Conservation (phyloP, 2,888 invertebrate species). For the Phragmatobia fuliginosa region DNA sequence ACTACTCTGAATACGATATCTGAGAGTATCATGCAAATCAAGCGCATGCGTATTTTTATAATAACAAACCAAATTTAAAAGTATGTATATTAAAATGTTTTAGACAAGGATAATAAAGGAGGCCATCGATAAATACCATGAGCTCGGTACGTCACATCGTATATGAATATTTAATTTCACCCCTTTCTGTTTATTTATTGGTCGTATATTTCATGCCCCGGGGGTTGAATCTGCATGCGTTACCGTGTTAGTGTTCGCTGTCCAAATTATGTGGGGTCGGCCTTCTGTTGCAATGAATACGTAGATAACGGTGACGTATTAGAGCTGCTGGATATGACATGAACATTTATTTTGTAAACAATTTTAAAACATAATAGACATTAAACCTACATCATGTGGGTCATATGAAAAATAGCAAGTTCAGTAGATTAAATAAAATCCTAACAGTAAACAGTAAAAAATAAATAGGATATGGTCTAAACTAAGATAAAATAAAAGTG, state of each 20-base stretch:
- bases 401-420: not conserved
- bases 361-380: not conserved
- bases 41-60: not conserved
- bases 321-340: constrained; percentile 29
- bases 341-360: constrained; percentile 15
- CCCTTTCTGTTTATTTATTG: constrained; percentile 86
- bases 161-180: constrained; percentile 85
- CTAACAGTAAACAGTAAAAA: not conserved
- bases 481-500: too few species aligned
- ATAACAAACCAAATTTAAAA: not conserved
- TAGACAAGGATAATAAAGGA: not conserved
- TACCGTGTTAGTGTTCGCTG: constrained; percentile 61
- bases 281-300: constrained; percentile 61
- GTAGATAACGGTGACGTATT: constrained; percentile 51
- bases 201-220: constrained; percentile 83
- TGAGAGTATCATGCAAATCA: too few species aligned
- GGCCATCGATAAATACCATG: constrained; percentile 37
- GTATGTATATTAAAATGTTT: not conserved
- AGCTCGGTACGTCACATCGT: constrained; percentile 58
- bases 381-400: not conserved
- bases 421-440: not conserved
- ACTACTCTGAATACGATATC: too few species aligned
- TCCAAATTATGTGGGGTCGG: constrained; percentile 70
- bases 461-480: too few species aligned
- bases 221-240: constrained; percentile 78